Conservation (phyloP, 1,140 invertebrate species). For the Phortica variegata region DNA sequence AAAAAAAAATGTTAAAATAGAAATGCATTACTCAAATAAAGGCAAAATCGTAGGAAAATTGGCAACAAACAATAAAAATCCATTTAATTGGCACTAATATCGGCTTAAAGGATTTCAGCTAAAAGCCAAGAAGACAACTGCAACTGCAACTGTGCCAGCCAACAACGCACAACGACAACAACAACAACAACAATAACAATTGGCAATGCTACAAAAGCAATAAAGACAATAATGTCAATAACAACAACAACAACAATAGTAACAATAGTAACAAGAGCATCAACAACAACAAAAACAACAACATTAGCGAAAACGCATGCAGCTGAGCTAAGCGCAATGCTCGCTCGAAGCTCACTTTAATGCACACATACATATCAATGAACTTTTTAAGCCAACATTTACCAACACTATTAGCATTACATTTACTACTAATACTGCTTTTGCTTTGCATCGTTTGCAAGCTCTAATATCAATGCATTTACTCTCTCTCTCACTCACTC, state of each 20-base stretch:
- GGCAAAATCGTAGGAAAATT: too few relatives aligned
- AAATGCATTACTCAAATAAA: too few relatives aligned
- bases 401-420: too few relatives aligned
- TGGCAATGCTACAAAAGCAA: background rate
- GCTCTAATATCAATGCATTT: conserved; percentile 6
- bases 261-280: conserved; percentile 19
- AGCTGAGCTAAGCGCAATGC: conserved; percentile 12
- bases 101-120: conserved; percentile 24
- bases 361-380: too few relatives aligned
- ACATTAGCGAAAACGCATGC: background rate
- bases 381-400: too few relatives aligned
- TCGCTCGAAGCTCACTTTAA: too few relatives aligned
- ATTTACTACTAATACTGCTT: too few relatives aligned
- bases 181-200: conserved; percentile 16
- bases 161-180: too few relatives aligned
- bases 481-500: background rate
- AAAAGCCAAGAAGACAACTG: background rate
- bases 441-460: conserved; percentile 7
- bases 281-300: too few relatives aligned
- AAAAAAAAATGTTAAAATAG: too few relatives aligned
- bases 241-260: background rate
- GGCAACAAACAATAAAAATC: too few relatives aligned
- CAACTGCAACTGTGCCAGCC: too few relatives aligned
- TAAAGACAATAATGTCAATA: background rate
- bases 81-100: conserved; percentile 34